Evolutionary conservation across 2,888 invertebrate genomes (phyloP), one percentile per base, ranked within the genome.

Genomic region (Dendrolimus houi): DNA sequence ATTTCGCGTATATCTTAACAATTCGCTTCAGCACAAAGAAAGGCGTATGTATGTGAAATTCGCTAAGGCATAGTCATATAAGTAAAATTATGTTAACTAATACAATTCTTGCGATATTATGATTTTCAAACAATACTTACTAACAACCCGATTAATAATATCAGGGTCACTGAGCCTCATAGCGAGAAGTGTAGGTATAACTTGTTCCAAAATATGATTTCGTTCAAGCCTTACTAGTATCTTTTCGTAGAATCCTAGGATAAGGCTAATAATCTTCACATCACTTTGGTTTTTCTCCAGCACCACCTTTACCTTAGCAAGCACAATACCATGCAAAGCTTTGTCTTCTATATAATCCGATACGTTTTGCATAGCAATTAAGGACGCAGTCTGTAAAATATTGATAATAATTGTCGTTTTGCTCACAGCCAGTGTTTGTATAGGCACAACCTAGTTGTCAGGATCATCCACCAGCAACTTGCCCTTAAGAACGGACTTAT

Each of bases 131-230:
- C 17, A 58, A 69, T 90, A 97, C 97, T 96, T 94, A 98, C 98
- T 95, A 86, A 98, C 97, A 80, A 98, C 95, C 81, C 97, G 94
- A 79, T 95, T 93, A 65, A 97, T 94, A 69, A 98, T 95, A 75
- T 97, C 96, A 9, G 98, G 96, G 81, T 98, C 98, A 64, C 94
- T 94, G 55, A 97, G 93, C 62, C 95, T 94, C 70, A 98, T 96
- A 69, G 95, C 95, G 74, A 96, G 95, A 47, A 99, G 92, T 64
- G 98, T 92, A 1, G 98, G 98, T 65, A 98, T 92, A 54, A 98
- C 96, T 72, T 97, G 96, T 71, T 98, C 98, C 70, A 97, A 93
- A 59, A 98, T 96, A 82, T 97, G 96, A 59, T 94, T 93, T 74
- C 96, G 94, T 69, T 98, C 98, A 66, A 98, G 92, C 67, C 96